Evolutionary conservation across 2,113 vertebrate species (phyloP).

Genomic region (Xyrauchen texanus): DNA sequence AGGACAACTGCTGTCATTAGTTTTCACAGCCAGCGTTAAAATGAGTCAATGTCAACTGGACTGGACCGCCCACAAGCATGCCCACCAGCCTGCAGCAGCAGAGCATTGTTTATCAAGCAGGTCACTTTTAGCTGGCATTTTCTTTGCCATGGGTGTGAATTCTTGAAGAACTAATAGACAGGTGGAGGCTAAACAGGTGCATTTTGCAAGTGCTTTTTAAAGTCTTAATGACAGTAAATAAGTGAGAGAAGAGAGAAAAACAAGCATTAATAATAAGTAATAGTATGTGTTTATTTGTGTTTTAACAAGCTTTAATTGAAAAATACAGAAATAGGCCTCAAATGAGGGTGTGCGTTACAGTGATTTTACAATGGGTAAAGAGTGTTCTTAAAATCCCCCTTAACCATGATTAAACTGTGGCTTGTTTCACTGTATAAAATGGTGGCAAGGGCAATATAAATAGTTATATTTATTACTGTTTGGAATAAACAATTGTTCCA

Average conservation of each 20-base stretch:
- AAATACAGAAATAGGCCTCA: too few relatives aligned
- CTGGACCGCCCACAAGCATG: slow-evolving; percentile 26
- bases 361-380: too few relatives aligned
- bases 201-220: not conserved
- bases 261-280: not conserved
- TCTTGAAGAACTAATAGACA: slow-evolving; percentile 27
- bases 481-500: too few relatives aligned
- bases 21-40: slow-evolving; percentile 12
- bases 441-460: too few relatives aligned
- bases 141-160: not conserved
- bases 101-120: slow-evolving; percentile 10
- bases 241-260: not conserved
- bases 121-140: slow-evolving; percentile 41
- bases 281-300: not conserved
- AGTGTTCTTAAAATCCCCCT: too few relatives aligned
- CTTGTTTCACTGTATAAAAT: too few relatives aligned
- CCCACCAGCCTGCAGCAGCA: not conserved
- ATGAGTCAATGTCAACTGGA: slow-evolving; percentile 13
- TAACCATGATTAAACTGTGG: too few relatives aligned
- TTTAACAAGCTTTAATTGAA: not conserved
- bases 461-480: too few relatives aligned
- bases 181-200: slow-evolving; percentile 17
- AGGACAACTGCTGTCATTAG: slow-evolving; percentile 23
- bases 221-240: not conserved
- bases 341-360: too few relatives aligned